A percentile compares a stretch with the other conserved stretches of the same genome.
Conservation (phyloP, 2,113 vertebrate species). For the Scomber colias region DNA sequence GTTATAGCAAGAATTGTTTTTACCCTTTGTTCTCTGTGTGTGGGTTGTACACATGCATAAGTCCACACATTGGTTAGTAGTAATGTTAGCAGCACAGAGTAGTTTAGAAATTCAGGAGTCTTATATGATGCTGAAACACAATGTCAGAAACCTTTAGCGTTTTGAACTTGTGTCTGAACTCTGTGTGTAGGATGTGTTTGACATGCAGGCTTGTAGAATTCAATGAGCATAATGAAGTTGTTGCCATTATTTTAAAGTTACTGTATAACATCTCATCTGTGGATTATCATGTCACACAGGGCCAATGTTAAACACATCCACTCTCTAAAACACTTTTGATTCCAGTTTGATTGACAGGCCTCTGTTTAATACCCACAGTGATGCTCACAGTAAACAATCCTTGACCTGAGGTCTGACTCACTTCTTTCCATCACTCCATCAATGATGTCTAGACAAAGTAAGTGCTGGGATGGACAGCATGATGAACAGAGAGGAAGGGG, state of each 20-base stretch:
- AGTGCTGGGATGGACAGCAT: constrained; percentile 14
- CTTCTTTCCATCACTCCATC: constrained; percentile 4
- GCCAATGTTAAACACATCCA: not conserved
- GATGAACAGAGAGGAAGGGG: constrained; percentile 19
- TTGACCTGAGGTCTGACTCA: constrained; percentile 18
- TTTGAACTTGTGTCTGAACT: not conserved
- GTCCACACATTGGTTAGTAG: constrained; percentile 8
- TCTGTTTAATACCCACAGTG: constrained; percentile 6
- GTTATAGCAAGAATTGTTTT: not conserved
- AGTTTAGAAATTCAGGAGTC: not conserved
- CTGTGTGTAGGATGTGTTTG: not conserved
- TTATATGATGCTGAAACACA: not conserved
- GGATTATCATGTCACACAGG: not conserved
- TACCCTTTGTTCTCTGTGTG: not conserved
- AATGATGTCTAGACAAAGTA: constrained; percentile 27
- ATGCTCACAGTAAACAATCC: constrained; percentile 21
- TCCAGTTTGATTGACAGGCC: constrained; percentile 19
- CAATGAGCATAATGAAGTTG: not conserved
- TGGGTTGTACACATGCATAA: not conserved
- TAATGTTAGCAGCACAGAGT: not conserved
- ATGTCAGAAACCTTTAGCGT: not conserved
- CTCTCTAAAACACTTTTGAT: not conserved
- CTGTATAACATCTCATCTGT: not conserved
- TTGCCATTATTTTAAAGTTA: not conserved
- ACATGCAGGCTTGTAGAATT: not conserved